Percentiles rank a stretch among this genome's conserved stretches.
These are phyloP conservation scores for Rhynchonycteris naso DNA, from an alignment of 2,797 vertebrate genomes.

Conservation along the genomic window DNA sequence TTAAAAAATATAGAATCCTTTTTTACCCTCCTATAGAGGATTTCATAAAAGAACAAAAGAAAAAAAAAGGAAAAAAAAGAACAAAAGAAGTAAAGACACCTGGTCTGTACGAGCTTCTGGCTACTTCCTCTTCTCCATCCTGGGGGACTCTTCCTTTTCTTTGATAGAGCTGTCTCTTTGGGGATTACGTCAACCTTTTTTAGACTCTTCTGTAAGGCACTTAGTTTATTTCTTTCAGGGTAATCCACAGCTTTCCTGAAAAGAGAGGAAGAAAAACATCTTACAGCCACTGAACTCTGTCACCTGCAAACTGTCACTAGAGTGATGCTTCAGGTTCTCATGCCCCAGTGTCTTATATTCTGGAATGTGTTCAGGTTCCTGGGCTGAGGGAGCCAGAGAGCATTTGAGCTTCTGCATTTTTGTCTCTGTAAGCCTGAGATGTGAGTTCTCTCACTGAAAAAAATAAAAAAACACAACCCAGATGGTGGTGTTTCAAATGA, in stretches of 20 bases:
- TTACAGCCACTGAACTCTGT: background rate
- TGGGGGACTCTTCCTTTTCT: background rate
- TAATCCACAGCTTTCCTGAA: background rate
- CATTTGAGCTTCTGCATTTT: rapidly evolving
- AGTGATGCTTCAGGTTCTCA: too few species aligned
- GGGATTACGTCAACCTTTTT: background rate
- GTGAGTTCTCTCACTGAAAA: background rate
- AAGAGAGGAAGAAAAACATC: background rate
- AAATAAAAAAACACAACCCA: background rate
- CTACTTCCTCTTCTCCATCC: background rate
- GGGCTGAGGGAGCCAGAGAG: background rate
- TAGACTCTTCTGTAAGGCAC: background rate
- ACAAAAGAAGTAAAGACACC: background rate
- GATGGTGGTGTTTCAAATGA: background rate
- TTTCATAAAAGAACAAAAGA: background rate
- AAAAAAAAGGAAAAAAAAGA: background rate
- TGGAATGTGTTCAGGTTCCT: background rate
- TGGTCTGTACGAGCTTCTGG: background rate
- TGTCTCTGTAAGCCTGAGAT: rapidly evolving
- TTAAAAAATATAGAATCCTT: background rate
- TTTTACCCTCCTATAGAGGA: background rate
- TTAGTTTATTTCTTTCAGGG: background rate
- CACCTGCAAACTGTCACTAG: background rate
- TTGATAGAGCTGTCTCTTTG: background rate
- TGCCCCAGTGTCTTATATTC: rapidly evolving